Evolutionary conservation across 2,888 invertebrate species (phyloP), one percentile per base, ranked within the genome.

Genomic region (Folsomia candida): DNA sequence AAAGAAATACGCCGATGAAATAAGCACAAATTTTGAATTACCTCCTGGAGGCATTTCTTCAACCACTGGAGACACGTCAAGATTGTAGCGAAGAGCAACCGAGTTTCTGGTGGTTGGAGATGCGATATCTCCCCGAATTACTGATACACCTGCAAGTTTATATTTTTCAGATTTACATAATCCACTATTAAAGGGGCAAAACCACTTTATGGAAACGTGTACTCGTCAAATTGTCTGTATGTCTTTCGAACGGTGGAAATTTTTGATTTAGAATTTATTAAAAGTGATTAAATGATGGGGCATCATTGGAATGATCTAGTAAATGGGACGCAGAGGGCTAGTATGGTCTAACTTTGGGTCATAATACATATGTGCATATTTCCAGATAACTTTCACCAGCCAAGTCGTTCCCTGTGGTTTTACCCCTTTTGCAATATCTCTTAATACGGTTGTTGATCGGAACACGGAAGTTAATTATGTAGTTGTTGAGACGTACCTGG

Each of bases 1-100:
- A n/a, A n/a, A n/a, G n/a, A n/a, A n/a, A n/a, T n/a, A n/a, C n/a
- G n/a, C n/a, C n/a, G n/a, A n/a, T n/a, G n/a, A n/a, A n/a, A n/a
- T n/a, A n/a, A n/a, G n/a, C n/a, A n/a, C n/a, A 83, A 92, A 93
- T 1, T 90, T 89, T 18, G 90, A 89, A 83, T 91, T 90, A 1
- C 89, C 88, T 6, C 91, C 90, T 0, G 89, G 89, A 9, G 89
- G 88, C 89, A 90, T 89, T 82, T 90, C 89, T 82, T 91, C 90
- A 1, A 91, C 90, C 4, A 91, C 91, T 2, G 90, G 91, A 25
- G 90, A 89, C 3, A 91, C 91, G 76, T 90, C 89, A 58, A 91
- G 83, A 82, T 91, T 90, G 82, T 90, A 91, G 66, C 90, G 85
- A 69, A 88, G 88, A 18, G 91, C 90, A 51, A 91, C 90, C 26